Conservation (phyloP, 2,888 invertebrate species). For the Carterocephalus palaemon region DNA sequence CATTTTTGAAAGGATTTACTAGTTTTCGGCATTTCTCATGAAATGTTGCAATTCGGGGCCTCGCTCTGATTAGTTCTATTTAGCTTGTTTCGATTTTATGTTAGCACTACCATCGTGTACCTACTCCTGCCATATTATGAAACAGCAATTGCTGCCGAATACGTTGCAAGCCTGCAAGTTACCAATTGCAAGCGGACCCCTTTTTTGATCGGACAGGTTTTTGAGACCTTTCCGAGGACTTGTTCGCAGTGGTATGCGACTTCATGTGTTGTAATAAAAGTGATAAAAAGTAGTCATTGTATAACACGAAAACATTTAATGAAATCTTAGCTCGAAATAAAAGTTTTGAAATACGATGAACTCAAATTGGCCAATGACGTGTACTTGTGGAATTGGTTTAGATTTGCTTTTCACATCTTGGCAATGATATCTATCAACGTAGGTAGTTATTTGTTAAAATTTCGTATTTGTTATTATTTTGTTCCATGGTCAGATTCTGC, state of each 20-base stretch:
- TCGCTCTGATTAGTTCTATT: constrained; percentile 66
- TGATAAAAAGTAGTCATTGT: too few species aligned
- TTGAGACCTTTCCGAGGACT: constrained; percentile 4
- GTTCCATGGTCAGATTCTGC: too few species aligned
- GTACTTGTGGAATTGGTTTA: neutral
- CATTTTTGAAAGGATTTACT: constrained; percentile 28
- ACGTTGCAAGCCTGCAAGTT: constrained; percentile 7
- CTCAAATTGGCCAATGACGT: too few species aligned
- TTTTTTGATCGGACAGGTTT: constrained; percentile 7
- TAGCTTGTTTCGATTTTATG: constrained; percentile 53
- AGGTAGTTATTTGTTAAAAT: too few species aligned
- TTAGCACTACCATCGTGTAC: constrained; percentile 54
- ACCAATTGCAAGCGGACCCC: neutral
- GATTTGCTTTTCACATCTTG: neutral
- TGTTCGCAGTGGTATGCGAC: constrained; percentile 2
- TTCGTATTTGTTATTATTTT: too few species aligned
- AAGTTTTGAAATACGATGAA: too few species aligned
- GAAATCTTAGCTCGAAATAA: too few species aligned
- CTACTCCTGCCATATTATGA: constrained; percentile 44
- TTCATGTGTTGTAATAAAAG: constrained; percentile 1
- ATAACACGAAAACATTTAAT: too few species aligned
- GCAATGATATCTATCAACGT: too few species aligned
- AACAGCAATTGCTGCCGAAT: constrained; percentile 42
- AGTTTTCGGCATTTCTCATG: constrained; percentile 53
- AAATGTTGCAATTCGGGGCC: constrained; percentile 61